These are phyloP conservation scores for Aeoliscus strigatus DNA, from an alignment of 2,797 vertebrate species.

Conservation along the genomic window DNA sequence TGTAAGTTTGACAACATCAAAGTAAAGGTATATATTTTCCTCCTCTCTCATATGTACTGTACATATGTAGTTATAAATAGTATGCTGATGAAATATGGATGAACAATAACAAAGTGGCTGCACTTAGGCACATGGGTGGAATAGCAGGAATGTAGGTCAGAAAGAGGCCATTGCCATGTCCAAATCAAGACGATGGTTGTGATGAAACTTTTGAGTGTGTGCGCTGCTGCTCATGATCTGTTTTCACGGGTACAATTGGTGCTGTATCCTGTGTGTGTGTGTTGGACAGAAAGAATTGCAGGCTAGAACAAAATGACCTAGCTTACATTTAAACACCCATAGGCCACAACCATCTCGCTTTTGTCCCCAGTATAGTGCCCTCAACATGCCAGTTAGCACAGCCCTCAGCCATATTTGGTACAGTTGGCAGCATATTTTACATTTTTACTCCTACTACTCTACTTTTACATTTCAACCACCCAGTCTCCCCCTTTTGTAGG, in stretches of 20 bases:
- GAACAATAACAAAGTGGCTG: slow-evolving; percentile 60
- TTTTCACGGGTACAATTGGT: slow-evolving; percentile 50
- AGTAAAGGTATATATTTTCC: background rate
- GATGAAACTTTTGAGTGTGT: no score
- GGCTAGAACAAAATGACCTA: slow-evolving; percentile 47
- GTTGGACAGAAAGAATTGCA: slow-evolving; percentile 18
- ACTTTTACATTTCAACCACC: no score
- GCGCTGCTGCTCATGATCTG: slow-evolving; percentile 36
- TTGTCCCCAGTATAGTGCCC: slow-evolving; percentile 37
- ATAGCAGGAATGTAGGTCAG: slow-evolving; percentile 27
- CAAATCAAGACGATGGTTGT: slow-evolving; percentile 24
- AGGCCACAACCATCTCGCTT: slow-evolving; percentile 40
- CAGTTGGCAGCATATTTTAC: slow-evolving; percentile 18
- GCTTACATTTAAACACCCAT: slow-evolving; percentile 57
- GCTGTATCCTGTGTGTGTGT: slow-evolving; percentile 28
- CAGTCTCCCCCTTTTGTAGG: no score
- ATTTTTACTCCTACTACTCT: slow-evolving; percentile 5
- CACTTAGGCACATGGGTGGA: slow-evolving; percentile 7
- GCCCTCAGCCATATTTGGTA: slow-evolving; percentile 6
- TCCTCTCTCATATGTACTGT: slow-evolving; percentile 10
- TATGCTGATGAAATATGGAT: slow-evolving; percentile 63
- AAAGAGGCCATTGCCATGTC: slow-evolving; percentile 19
- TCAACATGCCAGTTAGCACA: slow-evolving; percentile 40
- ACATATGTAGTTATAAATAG: slow-evolving; percentile 63
- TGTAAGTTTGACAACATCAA: slow-evolving; percentile 9